phyloP scores from a whole-genome alignment of 1,140 invertebrate genomes.

The Conus betulinus region DNA sequence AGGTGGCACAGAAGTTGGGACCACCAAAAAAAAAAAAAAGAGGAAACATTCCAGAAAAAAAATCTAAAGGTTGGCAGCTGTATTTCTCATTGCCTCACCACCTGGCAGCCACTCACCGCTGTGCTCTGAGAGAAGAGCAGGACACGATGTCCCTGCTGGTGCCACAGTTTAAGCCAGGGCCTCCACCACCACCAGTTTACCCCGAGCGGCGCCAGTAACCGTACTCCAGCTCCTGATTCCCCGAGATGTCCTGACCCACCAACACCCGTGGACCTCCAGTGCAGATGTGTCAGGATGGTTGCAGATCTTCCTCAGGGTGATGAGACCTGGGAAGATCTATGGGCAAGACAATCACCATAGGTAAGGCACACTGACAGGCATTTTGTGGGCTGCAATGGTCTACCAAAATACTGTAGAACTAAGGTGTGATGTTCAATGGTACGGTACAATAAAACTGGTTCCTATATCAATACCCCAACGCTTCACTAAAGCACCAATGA shows the following conservation, averaged over 20 bases:
- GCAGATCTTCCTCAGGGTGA: conserved; percentile 94
- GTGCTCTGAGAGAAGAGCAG: conserved; percentile 94
- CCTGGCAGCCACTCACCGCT: conserved; percentile 76
- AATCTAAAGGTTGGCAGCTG: no score
- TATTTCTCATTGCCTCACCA: no score
- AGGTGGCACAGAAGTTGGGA: no score
- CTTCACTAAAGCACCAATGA: no score
- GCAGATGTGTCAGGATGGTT: conserved; percentile 97
- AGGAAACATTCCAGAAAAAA: neutral
- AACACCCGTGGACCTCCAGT: conserved; percentile 79
- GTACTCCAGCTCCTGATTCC: conserved; percentile 61
- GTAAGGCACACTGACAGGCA: no score
- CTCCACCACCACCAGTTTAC: conserved; percentile 95
- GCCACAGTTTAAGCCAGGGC: conserved; percentile 92
- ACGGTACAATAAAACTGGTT: no score
- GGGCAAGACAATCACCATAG: neutral
- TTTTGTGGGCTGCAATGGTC: no score
- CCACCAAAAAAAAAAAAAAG: no score
- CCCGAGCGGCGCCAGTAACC: conserved; percentile 89
- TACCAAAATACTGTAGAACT: no score
- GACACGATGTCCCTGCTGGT: conserved; percentile 91
- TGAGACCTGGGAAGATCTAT: conserved; percentile 89
- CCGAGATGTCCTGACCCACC: conserved; percentile 51
- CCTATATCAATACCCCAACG: no score
- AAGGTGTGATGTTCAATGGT: no score